A percentile compares a stretch with the other conserved stretches of the same genome.
Evolutionary conservation across 2,888 invertebrate genomes (phyloP).

Genomic region (Graphium colonna): DNA sequence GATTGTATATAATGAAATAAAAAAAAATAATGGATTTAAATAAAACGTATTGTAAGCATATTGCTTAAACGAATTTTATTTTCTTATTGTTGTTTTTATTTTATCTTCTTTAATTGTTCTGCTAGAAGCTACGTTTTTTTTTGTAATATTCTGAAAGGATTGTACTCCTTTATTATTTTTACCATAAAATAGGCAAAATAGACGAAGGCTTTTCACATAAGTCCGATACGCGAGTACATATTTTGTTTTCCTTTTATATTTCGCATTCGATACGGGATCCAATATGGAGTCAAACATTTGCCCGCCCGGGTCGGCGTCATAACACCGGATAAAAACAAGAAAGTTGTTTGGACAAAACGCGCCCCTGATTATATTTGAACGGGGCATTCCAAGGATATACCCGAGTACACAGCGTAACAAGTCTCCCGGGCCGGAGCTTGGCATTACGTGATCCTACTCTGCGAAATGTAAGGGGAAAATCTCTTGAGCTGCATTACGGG

Average conservation of each 20-base stretch:
- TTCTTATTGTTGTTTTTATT: no score
- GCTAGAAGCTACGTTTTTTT: background rate
- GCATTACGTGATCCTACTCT: slow-evolving; percentile 67
- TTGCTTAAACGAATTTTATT: no score
- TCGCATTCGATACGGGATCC: slow-evolving; percentile 41
- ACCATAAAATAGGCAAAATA: no score
- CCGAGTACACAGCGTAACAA: slow-evolving; percentile 75
- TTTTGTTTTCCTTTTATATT: slow-evolving; percentile 23
- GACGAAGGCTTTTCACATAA: no score
- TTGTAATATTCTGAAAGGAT: no score
- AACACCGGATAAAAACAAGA: slow-evolving; percentile 67
- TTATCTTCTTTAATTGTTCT: no score
- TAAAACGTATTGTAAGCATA: no score
- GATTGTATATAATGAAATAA: no score
- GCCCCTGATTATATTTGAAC: slow-evolving; percentile 77
- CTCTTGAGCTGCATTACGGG: slow-evolving; percentile 71
- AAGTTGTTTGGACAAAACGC: slow-evolving; percentile 64
- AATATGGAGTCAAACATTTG: slow-evolving; percentile 70
- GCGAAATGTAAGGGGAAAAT: slow-evolving; percentile 68
- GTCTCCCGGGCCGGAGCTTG: slow-evolving; percentile 71
- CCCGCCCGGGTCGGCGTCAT: slow-evolving; percentile 52
- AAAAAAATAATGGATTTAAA: no score
- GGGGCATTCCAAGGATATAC: no score
- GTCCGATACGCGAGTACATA: no score
- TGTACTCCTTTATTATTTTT: no score